Conservation (phyloP, 2,888 invertebrate genomes). For the Flabesymbios commensalis region DNA sequence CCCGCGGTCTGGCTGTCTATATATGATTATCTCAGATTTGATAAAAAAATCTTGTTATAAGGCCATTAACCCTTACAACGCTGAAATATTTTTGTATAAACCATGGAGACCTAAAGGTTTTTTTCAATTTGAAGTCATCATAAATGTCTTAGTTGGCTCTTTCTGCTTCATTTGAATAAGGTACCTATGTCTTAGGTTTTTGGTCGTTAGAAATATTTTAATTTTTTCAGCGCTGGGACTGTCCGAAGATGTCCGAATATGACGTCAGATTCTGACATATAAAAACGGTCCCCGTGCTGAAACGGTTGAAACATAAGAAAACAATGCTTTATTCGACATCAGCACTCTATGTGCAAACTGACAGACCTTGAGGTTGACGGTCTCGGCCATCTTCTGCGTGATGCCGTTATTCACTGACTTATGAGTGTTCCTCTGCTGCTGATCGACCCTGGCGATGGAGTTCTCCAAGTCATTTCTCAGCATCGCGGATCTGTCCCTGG, state of each 20-base stretch:
- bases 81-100: no score
- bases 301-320: no score
- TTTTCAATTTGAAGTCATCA: no score
- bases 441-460: slow-evolving; percentile 46
- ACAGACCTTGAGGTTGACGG: slow-evolving; percentile 54
- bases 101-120: no score
- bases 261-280: no score
- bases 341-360: not conserved
- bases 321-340: not conserved
- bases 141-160: not conserved
- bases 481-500: slow-evolving; percentile 39
- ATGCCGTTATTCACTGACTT: slow-evolving; percentile 58
- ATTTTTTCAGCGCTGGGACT: no score
- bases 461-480: slow-evolving; percentile 48
- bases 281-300: no score
- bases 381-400: slow-evolving; percentile 56
- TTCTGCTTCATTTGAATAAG: not conserved
- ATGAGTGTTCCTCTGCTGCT: slow-evolving; percentile 54
- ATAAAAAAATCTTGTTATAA: not conserved
- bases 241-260: no score
- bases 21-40: no score
- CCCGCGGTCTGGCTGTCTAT: no score
- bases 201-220: no score
- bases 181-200: no score
- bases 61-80: not conserved